These are phyloP conservation scores for Rhinolophus sinicus DNA, from an alignment of 2,113 vertebrate genomes.

Conservation along the genomic window DNA sequence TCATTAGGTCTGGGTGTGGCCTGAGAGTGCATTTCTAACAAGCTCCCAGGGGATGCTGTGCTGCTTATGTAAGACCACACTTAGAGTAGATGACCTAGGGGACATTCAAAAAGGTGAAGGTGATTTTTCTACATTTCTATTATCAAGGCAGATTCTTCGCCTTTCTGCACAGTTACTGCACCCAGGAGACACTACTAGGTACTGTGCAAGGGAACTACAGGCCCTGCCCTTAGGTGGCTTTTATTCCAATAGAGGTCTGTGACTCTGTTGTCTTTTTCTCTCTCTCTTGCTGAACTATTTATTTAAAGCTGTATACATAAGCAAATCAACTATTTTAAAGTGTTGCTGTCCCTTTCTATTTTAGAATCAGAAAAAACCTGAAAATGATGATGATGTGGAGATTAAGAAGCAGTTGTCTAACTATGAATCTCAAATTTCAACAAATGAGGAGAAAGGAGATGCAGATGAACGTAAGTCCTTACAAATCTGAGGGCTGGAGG, in stretches of 20 bases:
- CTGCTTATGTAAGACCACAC: neutral
- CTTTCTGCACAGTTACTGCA: neutral
- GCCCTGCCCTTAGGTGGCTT: neutral
- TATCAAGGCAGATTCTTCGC: neutral
- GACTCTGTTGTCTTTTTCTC: neutral
- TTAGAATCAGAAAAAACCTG: conserved; percentile 92
- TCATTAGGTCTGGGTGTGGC: neutral
- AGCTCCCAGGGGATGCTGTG: neutral
- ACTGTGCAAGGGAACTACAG: neutral
- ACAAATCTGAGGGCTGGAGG: neutral
- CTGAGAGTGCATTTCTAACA: neutral
- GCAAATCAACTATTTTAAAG: conserved; percentile 16
- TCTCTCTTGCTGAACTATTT: neutral
- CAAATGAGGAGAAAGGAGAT: conserved; percentile 89
- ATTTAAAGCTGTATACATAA: neutral
- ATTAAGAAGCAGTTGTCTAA: conserved; percentile 89
- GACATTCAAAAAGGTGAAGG: neutral
- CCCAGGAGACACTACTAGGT: neutral
- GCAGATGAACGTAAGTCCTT: conserved; percentile 92
- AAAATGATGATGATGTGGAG: conserved; percentile 89
- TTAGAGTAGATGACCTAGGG: neutral
- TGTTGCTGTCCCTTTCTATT: conserved; percentile 71
- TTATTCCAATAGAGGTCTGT: neutral
- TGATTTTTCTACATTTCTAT: neutral
- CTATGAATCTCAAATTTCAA: conserved; percentile 84